Conservation (phyloP, 2,888 invertebrate species). For the Petrophora chlorosata region DNA sequence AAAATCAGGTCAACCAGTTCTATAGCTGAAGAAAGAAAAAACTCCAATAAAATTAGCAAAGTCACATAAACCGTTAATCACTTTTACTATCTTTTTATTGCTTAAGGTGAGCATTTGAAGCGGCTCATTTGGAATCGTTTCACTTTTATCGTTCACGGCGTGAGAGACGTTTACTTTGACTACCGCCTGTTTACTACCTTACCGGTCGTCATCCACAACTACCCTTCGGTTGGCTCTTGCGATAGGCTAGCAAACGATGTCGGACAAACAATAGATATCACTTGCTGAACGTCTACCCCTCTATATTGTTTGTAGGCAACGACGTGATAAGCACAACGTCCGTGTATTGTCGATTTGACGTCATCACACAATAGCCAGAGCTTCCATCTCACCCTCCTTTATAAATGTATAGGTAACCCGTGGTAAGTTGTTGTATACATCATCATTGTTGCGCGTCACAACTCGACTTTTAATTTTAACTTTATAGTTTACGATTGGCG, state of each 20-base stretch:
- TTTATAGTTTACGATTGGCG: no score
- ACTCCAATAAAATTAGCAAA: slow-evolving; percentile 24
- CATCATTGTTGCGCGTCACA: no score
- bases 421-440: no score
- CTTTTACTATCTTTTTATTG: slow-evolving; percentile 34
- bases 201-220: slow-evolving; percentile 11
- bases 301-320: not conserved
- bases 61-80: slow-evolving; percentile 31
- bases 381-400: no score
- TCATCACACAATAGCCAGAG: no score
- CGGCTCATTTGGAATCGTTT: slow-evolving; percentile 28
- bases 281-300: not conserved
- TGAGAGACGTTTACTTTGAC: slow-evolving; percentile 5
- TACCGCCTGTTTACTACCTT: slow-evolving; percentile 7
- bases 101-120: slow-evolving; percentile 27
- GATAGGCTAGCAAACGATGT: not conserved
- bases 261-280: not conserved
- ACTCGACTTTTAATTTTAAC: no score
- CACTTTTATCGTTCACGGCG: slow-evolving; percentile 31
- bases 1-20: slow-evolving; percentile 16
- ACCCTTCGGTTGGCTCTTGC: slow-evolving; percentile 3
- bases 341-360: not conserved
- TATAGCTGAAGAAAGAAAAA: slow-evolving; percentile 6
- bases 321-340: no score
- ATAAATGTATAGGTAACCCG: no score